Base-by-base conservation (phyloP, 2,797 vertebrate species). In the Buceros bicornis region DNA sequence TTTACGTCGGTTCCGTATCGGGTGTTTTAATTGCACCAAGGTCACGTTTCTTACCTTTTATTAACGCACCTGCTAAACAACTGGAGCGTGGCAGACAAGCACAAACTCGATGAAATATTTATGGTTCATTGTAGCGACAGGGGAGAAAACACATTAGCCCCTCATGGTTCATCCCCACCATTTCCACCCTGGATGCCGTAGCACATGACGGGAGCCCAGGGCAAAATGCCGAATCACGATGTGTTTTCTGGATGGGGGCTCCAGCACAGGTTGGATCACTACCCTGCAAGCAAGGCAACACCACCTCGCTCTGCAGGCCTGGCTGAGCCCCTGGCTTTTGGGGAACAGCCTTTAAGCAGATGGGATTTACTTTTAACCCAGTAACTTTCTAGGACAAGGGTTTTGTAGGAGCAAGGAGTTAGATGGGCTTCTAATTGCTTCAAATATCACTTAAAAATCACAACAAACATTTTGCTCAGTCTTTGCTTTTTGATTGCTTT, bases 401-500 rank as follows among this genome's bases (percentile, higher is more conserved):
- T 26, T 89, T 29, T 56, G 29, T 14, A 67, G 73, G 50, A 66
- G 18, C 26, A 54, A 50, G 22, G 82, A 79, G 40, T 90, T 81
- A 56, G 50, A 83, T 64, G 83, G 95, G 43, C 58, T 81, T 90
- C 71, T 76, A 92, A 81, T 64, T 76, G 57, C n/a, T 60, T 81
- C 51, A 42, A 22, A 72, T 56, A 26, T 37, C 31, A 87, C 92
- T 89, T 81, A 94, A 96, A 83, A 91, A 87, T 22, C 53, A 47
- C 24, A 50, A 85, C 81, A 40, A 47, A 86, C 71, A 60, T 57
- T 58, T 92, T 82, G 65, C 92, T 95, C 86, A 91, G 42, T 43
- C 31, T 89, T 91, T 1, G 2, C 56, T 94, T 90, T 65, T 28
- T 82, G 54, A 77, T 79, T 83, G 57, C 71, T 89, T 85, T 70